Evolutionary conservation across 2,888 invertebrate species (phyloP).

Genomic region (Parapristionchus giblindavisi): DNA sequence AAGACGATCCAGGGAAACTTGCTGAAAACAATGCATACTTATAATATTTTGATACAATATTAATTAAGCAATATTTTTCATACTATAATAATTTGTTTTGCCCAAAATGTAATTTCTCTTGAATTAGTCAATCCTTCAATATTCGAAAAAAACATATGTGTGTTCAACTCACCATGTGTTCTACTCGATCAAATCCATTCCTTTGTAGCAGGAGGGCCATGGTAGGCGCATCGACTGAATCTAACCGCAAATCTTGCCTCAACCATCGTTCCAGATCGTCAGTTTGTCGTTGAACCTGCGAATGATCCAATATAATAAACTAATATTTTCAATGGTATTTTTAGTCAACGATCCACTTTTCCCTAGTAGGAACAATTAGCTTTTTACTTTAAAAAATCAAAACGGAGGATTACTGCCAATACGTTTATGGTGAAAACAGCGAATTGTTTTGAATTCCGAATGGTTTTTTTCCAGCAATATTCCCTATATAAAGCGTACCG

Average conservation of each 20-base stretch:
- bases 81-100: no score
- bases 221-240: conserved; percentile 37
- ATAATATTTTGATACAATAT: not conserved
- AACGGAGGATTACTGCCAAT: no score
- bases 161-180: conserved; percentile 43
- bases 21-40: conserved; percentile 8
- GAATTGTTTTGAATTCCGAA: no score
- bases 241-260: conserved; percentile 41
- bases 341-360: not conserved
- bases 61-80: not conserved
- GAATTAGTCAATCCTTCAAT: no score
- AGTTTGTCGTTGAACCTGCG: conserved; percentile 18
- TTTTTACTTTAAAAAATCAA: no score
- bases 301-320: no score
- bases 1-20: conserved; percentile 18
- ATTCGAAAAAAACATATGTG: no score
- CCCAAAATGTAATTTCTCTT: no score
- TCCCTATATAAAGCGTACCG: no score
- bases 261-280: conserved; percentile 40
- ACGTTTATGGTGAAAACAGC: no score
- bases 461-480: no score
- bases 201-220: conserved; percentile 42
- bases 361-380: no score
- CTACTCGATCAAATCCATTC: conserved; percentile 46
- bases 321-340: not conserved